Evolutionary conservation across 2,797 vertebrate genomes (phyloP), one percentile per base, ranked within the genome.

Genomic region (Manis pentadactyla): DNA sequence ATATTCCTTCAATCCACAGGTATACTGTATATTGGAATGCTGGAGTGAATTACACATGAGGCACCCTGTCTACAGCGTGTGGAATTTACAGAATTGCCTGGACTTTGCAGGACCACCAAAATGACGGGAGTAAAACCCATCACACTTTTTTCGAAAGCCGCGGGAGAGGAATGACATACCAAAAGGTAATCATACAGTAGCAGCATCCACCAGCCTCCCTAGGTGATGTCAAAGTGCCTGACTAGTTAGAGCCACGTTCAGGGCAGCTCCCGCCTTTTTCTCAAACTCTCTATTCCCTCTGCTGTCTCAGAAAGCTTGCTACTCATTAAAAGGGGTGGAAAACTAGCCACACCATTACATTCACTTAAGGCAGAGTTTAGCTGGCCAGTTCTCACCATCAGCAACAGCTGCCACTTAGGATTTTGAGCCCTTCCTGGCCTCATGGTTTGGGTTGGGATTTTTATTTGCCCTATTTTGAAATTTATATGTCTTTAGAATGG

Each of bases 401-500:
- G 87, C 96, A 98, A 95, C 9, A 98, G 96, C 94, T 96, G 96
- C 97, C 98, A 97, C 97, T 98, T 90, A 94, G 97, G 95, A 92
- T 95, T 97, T 94, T 96, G 97, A 98, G 96, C 88, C 92, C 77
- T 93, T 94, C 83, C 57, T 92, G 98, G 97, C 97, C 98, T 97
- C 91, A 68, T 96, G 92, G 93, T 97, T 96, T 97, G 94, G 96
- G 79, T 64, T 75, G 95, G 95, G 89, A 61, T 97, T 96, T 97
- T 10, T 94, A 96, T 69, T 94, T 98, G 97, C 98, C 97, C 98
- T 96, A 97, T 96, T 98, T 98, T 87, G 97, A 98, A 98, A 98
- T 98, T 97, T 99, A 98, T 98, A 98, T 97, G 97, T 98, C 98
- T 98, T 98, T 97, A 96, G 98, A 98, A 98, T 98, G 99, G 98